Evolutionary conservation across 2,797 vertebrate genomes (phyloP), one percentile per base, ranked within the genome.

Genomic region (Chaetodon trifasciatus): DNA sequence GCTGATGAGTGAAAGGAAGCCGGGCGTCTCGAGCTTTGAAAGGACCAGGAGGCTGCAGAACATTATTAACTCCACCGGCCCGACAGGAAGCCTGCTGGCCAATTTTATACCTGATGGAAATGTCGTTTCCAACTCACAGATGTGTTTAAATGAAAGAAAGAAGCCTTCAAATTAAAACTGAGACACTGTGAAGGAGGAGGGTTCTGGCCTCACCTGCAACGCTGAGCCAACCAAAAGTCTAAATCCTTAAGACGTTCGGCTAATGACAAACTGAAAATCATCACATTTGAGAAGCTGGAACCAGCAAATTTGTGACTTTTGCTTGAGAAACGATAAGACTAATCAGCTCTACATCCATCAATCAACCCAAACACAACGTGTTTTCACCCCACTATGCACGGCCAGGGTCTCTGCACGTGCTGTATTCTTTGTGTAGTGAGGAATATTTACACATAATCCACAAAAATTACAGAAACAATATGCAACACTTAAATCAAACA

Each of bases 51-150:
- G 64, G 52, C 70, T 70, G 57, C 32, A 55, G 58, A 71, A 86
- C 70, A 78, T 81, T 56, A 86, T 81, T 82, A 80, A 88, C 78
- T 86, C 8, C 44, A 24, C 58, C 64, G 78, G 64, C 55, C 74
- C 58, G n/a, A 49, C 11, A 35, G 46, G 3, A 57, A 61, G 52
- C 1, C 37, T 52, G 70, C 47, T 7, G 40, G 55, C 50, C 35
- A 77, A 40, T 55, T 79, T 72, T 62, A 56, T 50, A 74, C 65
- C 52, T 58, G 55, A 69, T 37, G 64, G 55, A 80, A 69, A 70
- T 9, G 3, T 52, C 12, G 55, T 24, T 40, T 74, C n/a, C 8
- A 50, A 69, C 58, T 70, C 69, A 62, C 8, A 53, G 17, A 68
- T 56, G 47, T 28, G 62, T 58, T 67, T 47, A 63, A 80, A 67